These are phyloP conservation scores for Microcebus jonahi DNA, from an alignment of 2,113 vertebrate species.

Conservation along the genomic window DNA sequence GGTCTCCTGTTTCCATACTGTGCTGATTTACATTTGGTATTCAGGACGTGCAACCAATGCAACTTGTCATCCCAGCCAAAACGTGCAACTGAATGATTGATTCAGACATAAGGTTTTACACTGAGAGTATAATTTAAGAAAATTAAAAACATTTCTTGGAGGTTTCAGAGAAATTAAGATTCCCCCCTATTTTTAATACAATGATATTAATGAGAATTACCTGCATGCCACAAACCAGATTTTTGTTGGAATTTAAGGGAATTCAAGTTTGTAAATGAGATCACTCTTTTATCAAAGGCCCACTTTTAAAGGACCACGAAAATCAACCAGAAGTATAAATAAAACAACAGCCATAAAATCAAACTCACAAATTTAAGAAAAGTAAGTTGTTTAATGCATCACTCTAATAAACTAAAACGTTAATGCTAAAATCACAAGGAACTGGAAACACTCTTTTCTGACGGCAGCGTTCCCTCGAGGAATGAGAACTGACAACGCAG, in stretches of 20 bases:
- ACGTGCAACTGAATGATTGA: rapidly evolving
- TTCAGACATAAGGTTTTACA: not conserved
- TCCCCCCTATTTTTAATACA: not conserved
- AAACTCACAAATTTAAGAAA: rapidly evolving
- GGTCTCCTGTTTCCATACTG: rapidly evolving
- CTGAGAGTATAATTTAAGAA: not conserved
- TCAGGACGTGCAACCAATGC: rapidly evolving
- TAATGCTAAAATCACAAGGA: not conserved
- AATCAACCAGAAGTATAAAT: not conserved
- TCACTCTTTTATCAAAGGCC: not conserved
- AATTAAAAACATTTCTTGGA: not conserved
- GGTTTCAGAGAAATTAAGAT: not conserved
- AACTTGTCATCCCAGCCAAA: not conserved
- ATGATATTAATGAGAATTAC: not conserved
- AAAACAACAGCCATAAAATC: not conserved
- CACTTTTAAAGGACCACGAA: not conserved
- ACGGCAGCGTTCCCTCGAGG: not conserved
- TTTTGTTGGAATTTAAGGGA: not conserved
- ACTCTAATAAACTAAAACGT: not conserved
- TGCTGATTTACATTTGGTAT: not conserved
- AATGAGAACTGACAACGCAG: rapidly evolving
- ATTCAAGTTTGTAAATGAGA: not conserved
- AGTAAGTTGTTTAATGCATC: not conserved
- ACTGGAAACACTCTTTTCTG: not conserved
- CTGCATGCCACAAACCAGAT: not conserved